These are phyloP conservation scores for Chunga burmeisteri DNA, from an alignment of 2,113 vertebrate species.

Conservation along the genomic window DNA sequence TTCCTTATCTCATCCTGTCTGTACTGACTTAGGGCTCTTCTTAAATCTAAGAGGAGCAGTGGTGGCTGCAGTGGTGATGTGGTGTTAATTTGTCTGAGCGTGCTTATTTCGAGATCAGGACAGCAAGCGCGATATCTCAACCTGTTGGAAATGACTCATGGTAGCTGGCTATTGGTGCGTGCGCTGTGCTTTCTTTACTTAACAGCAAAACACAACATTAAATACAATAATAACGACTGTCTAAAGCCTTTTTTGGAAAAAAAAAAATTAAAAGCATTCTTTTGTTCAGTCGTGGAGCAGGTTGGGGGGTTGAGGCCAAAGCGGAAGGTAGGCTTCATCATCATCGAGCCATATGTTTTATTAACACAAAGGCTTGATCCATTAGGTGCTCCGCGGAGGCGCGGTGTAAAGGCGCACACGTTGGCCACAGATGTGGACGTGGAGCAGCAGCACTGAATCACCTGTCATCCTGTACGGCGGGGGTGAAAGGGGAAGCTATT, in stretches of 20 bases:
- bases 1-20: slow-evolving; percentile 24
- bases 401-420: rapidly evolving
- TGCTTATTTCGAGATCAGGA: not conserved
- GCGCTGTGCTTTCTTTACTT: not conserved
- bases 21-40: not conserved
- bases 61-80: not conserved
- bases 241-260: not conserved
- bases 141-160: rapidly evolving
- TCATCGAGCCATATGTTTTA: not conserved
- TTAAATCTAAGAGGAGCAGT: not conserved
- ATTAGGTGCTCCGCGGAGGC: not conserved
- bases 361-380: not conserved
- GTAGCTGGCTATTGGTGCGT: rapidly evolving
- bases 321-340: not conserved
- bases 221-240: not conserved
- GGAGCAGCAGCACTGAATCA: slow-evolving; percentile 35
- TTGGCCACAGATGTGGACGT: not conserved
- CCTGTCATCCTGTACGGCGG: slow-evolving; percentile 13
- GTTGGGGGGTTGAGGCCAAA: not conserved
- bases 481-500: slow-evolving; percentile 66
- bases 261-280: not conserved
- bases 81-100: not conserved
- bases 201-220: not conserved
- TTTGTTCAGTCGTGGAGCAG: not conserved
- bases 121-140: not conserved